Evolutionary conservation across 2,888 invertebrate genomes (phyloP), one percentile per base, ranked within the genome.

Genomic region (Escarpia spicata): DNA sequence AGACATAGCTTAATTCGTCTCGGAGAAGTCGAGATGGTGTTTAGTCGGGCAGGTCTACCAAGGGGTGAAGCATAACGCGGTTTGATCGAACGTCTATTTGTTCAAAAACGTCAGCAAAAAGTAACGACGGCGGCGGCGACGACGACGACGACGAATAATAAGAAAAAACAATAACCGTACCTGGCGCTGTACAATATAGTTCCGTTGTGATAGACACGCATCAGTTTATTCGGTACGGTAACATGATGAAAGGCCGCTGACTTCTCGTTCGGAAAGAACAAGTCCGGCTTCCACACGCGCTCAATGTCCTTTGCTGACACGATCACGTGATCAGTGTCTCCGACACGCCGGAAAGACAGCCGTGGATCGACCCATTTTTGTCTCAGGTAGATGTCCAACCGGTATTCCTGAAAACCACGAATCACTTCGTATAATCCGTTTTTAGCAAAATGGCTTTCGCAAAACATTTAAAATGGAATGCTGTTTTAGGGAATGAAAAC

Each of bases 231-330:
- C 0, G 98, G 98, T 96, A 98, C 98, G 96, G 98, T 98, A 98
- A 98, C 98, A 97, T 98, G 98, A 95, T 98, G 98, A 95, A 98
- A 98, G 26, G 98, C 98, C 3, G 98, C 98, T 96, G 98, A 98
- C 97, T 98, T 98, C 31, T 98, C 98, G 96, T 98, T 98, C 97
- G 98, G 98, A 96, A 98, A 98, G 97, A 98, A 98, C 96, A 98
- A 98, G 96, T 98, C 98, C 0, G 98, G 98, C 93, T 98, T 97
- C 98, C 98, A 98, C 96, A 98, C 98, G 95, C 89, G 43, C 26
- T 92, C 31, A 26, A 89, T 37, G n/a, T 91, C 31, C 43, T 19
- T 43, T n/a, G 31, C 98, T 0, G 98, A 98, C 93, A 98, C 97
- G 93, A 98, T 97, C 37, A 90, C 43, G 43, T 90, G 90, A 10